Percentiles rank a stretch among this genome's conserved stretches.
phyloP scores from a whole-genome alignment of 2,797 vertebrate species.

The Chelonia mydas region DNA sequence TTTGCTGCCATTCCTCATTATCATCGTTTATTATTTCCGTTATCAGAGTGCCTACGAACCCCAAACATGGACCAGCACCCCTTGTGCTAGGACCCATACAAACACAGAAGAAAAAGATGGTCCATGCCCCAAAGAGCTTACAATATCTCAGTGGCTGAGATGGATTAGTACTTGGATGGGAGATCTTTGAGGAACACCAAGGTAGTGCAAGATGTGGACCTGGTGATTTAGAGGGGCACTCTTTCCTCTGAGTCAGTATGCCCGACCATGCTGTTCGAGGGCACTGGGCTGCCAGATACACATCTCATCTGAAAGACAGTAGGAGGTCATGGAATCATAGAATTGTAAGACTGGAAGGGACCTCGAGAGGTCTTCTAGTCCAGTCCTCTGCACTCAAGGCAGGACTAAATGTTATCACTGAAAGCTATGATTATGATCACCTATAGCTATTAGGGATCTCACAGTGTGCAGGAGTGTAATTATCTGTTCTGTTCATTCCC shows the following conservation, averaged over 20 bases:
- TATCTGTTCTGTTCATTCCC: too few relatives aligned
- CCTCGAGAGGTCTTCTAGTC: not conserved
- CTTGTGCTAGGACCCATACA: not conserved
- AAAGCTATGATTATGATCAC: not conserved
- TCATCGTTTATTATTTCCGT: not conserved
- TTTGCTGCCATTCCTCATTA: not conserved
- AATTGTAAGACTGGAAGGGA: not conserved
- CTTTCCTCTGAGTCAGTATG: too few relatives aligned
- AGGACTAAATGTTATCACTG: not conserved
- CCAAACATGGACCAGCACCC: constrained; percentile 31
- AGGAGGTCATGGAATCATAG: not conserved
- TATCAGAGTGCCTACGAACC: not conserved
- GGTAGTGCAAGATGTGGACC: not conserved
- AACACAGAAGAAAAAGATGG: not conserved
- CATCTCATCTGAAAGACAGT: not conserved
- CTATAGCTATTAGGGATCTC: not conserved
- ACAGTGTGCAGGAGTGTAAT: not conserved
- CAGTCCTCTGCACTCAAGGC: not conserved
- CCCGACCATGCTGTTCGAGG: not conserved
- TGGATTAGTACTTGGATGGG: not conserved
- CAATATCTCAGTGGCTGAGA: not conserved
- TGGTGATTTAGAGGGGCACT: not conserved
- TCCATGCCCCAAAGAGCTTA: not conserved
- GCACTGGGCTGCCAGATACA: not conserved
- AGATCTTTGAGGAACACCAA: not conserved